phyloP scores from a whole-genome alignment of 2,888 invertebrate species.

The Eupithecia exiguata region DNA sequence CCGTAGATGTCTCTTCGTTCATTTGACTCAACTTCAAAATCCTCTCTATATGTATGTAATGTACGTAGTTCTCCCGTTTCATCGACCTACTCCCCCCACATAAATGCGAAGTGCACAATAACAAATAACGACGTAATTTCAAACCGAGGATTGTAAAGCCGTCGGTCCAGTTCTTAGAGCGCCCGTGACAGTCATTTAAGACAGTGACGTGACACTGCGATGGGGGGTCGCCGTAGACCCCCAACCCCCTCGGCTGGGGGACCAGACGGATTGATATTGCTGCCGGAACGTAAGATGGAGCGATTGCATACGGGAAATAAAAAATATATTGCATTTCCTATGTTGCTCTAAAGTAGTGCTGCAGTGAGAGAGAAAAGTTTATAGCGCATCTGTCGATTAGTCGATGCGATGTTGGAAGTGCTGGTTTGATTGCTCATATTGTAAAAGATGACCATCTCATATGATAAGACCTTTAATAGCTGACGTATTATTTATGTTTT shows the following conservation, averaged over 20 bases:
- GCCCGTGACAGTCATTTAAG: constrained; percentile 84
- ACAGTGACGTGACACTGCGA: constrained; percentile 76
- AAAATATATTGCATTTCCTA: constrained; percentile 55
- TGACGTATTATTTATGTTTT: not conserved
- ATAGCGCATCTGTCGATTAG: not conserved
- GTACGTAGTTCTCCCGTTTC: not conserved
- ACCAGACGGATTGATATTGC: constrained; percentile 83
- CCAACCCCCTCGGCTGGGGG: constrained; percentile 46
- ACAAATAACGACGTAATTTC: constrained; percentile 77
- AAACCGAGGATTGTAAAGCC: constrained; percentile 68
- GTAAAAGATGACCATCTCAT: not conserved
- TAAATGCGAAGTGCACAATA: constrained; percentile 61
- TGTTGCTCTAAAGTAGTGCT: constrained; percentile 46
- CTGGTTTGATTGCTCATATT: not conserved
- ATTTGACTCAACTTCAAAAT: not conserved
- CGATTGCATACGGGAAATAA: constrained; percentile 78
- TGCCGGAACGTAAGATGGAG: constrained; percentile 80
- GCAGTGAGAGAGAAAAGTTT: not conserved
- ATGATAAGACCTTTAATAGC: not conserved
- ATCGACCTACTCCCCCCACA: constrained; percentile 38
- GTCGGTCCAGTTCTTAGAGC: constrained; percentile 78
- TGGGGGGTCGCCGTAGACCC: constrained; percentile 37
- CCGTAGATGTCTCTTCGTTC: not conserved
- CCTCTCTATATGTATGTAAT: not conserved
- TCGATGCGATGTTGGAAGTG: not conserved